Evolutionary conservation across 1,140 invertebrate species (phyloP), one percentile per base, ranked within the genome.

Genomic region (Heliconius eleuchia): DNA sequence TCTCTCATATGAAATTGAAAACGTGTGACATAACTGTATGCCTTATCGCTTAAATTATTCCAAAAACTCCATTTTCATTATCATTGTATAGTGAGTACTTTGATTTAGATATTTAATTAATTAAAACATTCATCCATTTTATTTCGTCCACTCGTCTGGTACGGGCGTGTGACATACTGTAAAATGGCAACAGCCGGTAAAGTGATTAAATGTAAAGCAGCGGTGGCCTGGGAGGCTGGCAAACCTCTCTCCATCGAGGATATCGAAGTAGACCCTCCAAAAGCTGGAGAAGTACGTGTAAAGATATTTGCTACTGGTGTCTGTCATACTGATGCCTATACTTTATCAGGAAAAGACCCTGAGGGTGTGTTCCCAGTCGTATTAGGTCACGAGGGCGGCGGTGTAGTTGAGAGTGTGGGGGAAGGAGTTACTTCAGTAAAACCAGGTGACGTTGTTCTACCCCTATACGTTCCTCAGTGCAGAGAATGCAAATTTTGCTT

Each of bases 301-400:
- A 97, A 98, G 95, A 96, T 99, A 73, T 87, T 96, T 7, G 96
- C 97, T 37, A 98, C 98, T 77, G 99, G 98, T 70, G 97, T 99
- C n/a, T 99, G 99, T 91, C 99, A 99, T 88, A 99, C 99, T 0
- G 99, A 99, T 95, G 97, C 98, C 5, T 99, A 99, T 88, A 99
- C 99, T 23, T 92, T 99, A 23, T 97, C 97, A 85, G 99, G 99
- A 18, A 95, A 96, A 82, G 99, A 99, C 95, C 97, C 99, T 0
- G 99, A 99, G 95, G 99, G 99, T 18, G 93, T 97, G 19, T 99
- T 99, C 91, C 99, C 99, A 1, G 97, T 97, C 52, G 95, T 99
- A 83, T 95, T 99, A 60, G 99, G 98, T 1, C 98, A 99, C 87
- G 99, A 99, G 95, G 99, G 99, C 23, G 98, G 96, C 81, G 99